phyloP scores from a whole-genome alignment of 2,113 vertebrate genomes.

The Sula dactylatra region DNA sequence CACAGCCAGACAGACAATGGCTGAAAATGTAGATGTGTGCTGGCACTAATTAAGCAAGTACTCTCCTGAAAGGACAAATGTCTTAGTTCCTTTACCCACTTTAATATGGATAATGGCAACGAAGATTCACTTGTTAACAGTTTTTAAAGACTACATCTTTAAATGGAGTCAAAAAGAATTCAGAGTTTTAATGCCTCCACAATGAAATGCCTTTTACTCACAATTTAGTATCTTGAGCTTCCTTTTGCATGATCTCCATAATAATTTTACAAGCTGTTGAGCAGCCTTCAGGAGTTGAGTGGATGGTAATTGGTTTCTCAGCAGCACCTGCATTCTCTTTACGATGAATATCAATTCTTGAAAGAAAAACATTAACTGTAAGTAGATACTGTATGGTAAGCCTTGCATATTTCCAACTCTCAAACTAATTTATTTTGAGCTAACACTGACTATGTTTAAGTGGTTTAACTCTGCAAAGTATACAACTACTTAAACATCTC shows the following conservation, averaged over 20 bases:
- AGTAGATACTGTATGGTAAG: neutral
- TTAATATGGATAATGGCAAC: neutral
- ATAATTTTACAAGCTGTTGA: conserved; percentile 93
- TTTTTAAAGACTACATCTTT: neutral
- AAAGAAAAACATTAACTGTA: neutral
- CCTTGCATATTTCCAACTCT: neutral
- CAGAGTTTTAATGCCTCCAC: neutral
- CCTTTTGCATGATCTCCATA: conserved; percentile 99
- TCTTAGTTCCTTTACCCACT: neutral
- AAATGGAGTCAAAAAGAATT: neutral
- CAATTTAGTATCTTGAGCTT: conserved; percentile 97
- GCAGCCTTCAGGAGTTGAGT: conserved; percentile 95
- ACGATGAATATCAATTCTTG: conserved; percentile 96
- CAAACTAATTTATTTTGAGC: neutral
- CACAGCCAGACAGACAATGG: neutral
- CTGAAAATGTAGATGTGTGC: neutral
- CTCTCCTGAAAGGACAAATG: neutral
- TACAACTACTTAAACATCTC: neutral
- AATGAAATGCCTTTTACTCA: conserved; percentile 74
- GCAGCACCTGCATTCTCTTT: conserved; percentile 97
- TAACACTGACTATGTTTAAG: neutral
- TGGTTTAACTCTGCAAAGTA: neutral
- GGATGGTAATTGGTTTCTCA: conserved; percentile 97
- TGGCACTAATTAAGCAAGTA: neutral
- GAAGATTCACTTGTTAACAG: neutral